A percentile compares a stretch with the other conserved stretches of the same genome.
Evolutionary conservation across 2,888 invertebrate genomes (phyloP).

Genomic region (Agonopterix arenella): DNA sequence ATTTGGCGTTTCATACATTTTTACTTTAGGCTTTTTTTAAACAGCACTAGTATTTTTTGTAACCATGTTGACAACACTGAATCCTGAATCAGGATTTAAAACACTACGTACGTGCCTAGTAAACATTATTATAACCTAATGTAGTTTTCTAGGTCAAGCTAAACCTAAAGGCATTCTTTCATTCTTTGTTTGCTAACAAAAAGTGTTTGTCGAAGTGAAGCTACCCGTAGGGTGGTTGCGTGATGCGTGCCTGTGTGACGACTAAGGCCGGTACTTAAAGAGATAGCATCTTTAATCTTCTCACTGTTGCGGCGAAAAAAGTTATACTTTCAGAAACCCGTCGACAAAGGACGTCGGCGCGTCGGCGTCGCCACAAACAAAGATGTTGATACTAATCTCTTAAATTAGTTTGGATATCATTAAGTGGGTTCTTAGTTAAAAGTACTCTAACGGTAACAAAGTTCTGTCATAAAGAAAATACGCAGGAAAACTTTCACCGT

Average conservation of each 20-base stretch:
- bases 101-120: no score
- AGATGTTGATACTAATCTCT: constrained; percentile 9
- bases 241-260: constrained; percentile 30
- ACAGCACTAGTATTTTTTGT: no score
- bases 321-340: constrained; percentile 3
- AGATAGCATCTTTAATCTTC: constrained; percentile 41
- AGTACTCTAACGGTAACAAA: constrained; percentile 1
- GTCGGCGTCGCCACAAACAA: constrained; percentile 9
- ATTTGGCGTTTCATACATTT: no score
- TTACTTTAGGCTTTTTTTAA: no score
- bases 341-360: constrained; percentile 9
- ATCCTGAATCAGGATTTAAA: no score
- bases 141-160: constrained; percentile 12
- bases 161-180: constrained; percentile 23
- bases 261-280: constrained; percentile 13
- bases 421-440: constrained; percentile 1
- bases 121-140: neutral
- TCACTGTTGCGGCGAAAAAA: constrained; percentile 1
- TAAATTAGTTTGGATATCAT: constrained; percentile 5
- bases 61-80: no score
- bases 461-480: neutral
- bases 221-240: constrained; percentile 15
- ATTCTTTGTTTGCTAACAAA: constrained; percentile 24
- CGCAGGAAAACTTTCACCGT: no score
- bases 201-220: constrained; percentile 21